Conservation (phyloP, 2,113 vertebrate species). For the Campylomormyrus tamandua region DNA sequence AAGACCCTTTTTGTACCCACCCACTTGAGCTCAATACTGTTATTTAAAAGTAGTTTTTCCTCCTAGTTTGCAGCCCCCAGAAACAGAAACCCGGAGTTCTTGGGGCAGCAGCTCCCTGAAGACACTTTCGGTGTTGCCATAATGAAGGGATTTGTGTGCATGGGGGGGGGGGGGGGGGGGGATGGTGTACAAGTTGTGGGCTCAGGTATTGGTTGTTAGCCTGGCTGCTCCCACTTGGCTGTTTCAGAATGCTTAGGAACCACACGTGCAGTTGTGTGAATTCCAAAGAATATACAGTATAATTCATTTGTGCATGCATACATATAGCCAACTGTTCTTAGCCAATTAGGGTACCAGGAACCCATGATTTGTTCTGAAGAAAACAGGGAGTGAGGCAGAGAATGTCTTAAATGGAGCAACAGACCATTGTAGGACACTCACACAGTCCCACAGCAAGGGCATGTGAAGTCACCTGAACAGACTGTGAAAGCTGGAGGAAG, state of each 20-base stretch:
- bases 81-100: not conserved
- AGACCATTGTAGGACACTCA: not conserved
- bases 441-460: not conserved
- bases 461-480: not conserved
- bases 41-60: slow-evolving; percentile 24
- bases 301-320: not conserved
- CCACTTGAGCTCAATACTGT: slow-evolving; percentile 22
- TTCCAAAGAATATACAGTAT: not conserved
- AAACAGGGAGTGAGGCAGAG: not conserved
- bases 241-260: not conserved
- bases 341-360: not conserved
- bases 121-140: not conserved
- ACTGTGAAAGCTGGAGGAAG: not conserved
- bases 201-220: not conserved
- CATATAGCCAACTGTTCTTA: not conserved
- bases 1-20: not conserved
- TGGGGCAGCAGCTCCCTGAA: not conserved
- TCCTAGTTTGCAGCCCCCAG: slow-evolving; percentile 7
- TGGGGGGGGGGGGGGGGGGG: not conserved
- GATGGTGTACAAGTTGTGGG: not conserved
- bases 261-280: not conserved
- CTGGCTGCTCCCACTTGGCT: not conserved
- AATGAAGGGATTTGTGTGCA: not conserved
- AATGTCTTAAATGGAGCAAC: not conserved
- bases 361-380: not conserved